phyloP scores from a whole-genome alignment of 2,113 vertebrate genomes.

The Gracilinanus agilis region DNA sequence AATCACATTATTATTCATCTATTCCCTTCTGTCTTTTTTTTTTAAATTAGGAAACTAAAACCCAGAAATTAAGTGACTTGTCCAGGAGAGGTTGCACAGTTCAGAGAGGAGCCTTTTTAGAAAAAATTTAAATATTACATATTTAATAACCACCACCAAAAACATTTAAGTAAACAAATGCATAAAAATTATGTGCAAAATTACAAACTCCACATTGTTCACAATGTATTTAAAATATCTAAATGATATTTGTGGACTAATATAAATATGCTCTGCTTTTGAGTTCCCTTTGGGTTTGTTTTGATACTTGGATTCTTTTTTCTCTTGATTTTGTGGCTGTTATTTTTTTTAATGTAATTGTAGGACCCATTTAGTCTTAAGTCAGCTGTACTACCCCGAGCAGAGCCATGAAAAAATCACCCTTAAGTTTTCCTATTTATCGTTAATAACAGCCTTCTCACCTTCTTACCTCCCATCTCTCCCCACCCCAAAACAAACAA shows the following conservation, averaged over 20 bases:
- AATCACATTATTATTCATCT: neutral
- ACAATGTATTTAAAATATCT: too few relatives aligned
- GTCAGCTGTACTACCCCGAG: slow-evolving; percentile 19
- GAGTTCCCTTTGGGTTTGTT: too few relatives aligned
- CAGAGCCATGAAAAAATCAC: neutral
- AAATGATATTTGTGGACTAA: too few relatives aligned
- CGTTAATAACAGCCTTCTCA: neutral
- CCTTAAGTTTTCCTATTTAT: neutral
- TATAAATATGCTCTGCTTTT: too few relatives aligned
- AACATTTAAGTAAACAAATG: too few relatives aligned
- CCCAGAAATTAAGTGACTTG: neutral
- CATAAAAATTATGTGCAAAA: too few relatives aligned
- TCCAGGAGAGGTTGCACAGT: neutral
- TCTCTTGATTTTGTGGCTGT: too few relatives aligned
- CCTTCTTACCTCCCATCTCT: neutral
- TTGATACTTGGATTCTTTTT: too few relatives aligned
- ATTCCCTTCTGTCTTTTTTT: neutral
- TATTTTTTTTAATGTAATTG: too few relatives aligned
- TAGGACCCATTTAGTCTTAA: neutral
- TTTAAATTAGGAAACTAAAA: neutral
- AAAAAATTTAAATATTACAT: too few relatives aligned
- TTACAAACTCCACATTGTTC: too few relatives aligned
- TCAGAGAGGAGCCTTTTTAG: neutral
- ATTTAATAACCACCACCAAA: too few relatives aligned
- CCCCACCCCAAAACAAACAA: neutral